Evolutionary conservation across 2,113 vertebrate genomes (phyloP).

Genomic region (Lota lota): DNA sequence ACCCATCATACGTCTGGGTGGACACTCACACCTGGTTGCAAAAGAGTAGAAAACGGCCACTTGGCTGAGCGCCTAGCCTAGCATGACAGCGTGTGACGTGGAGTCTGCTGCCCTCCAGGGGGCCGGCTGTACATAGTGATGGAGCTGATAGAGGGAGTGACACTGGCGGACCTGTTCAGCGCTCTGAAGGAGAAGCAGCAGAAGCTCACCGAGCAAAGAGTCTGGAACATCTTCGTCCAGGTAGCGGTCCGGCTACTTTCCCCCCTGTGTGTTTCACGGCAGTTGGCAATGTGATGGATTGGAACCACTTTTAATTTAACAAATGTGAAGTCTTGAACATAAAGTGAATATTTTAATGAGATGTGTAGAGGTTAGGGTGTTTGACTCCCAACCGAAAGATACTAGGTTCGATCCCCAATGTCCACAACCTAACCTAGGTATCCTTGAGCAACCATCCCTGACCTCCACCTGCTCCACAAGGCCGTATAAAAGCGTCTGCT

Average conservation of each 20-base stretch:
- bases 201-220: constrained; percentile 81
- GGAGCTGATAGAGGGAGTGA: constrained; percentile 86
- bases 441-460: no score
- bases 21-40: no score
- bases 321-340: no score
- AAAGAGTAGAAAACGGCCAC: no score
- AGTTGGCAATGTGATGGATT: not conserved
- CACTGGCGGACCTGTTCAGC: constrained; percentile 81
- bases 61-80: no score
- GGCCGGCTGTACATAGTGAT: constrained; percentile 87
- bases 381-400: not conserved
- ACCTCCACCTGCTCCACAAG: no score
- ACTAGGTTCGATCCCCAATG: no score
- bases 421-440: no score
- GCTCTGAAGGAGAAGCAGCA: constrained; percentile 87
- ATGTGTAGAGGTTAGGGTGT: not conserved
- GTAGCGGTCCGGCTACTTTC: constrained; percentile 47
- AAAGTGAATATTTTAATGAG: no score
- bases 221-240: constrained; percentile 91
- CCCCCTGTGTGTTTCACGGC: not conserved
- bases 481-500: no score
- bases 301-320: not conserved
- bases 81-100: no score
- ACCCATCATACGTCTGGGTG: no score
- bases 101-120: constrained; percentile 55